phyloP scores from a whole-genome alignment of 2,797 vertebrate genomes.

The Atherinosoma microstoma region DNA sequence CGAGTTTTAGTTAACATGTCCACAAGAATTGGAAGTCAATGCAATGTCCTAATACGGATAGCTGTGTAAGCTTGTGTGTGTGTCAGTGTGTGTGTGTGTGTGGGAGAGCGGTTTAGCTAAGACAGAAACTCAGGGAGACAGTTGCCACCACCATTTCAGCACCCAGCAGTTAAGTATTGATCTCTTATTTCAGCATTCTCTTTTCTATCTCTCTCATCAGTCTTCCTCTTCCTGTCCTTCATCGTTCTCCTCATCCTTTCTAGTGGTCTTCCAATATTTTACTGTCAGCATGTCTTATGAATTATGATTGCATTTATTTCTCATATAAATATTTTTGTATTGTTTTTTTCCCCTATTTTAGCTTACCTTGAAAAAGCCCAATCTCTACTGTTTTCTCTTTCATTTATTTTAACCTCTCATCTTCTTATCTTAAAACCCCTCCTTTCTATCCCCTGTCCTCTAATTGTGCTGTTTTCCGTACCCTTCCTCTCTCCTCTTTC shows the following conservation, averaged over 20 bases:
- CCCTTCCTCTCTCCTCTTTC: conserved; percentile 43
- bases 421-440: neutral
- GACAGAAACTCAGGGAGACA: conserved; percentile 73
- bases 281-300: conserved; percentile 4
- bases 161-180: conserved; percentile 75
- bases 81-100: conserved; percentile 12
- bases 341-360: neutral
- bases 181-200: conserved; percentile 65
- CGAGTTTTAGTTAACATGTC: neutral
- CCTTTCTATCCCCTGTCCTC: neutral
- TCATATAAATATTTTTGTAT: neutral
- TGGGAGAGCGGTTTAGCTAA: conserved; percentile 19
- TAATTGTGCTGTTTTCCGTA: conserved; percentile 21
- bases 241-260: conserved; percentile 2
- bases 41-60: conserved; percentile 6
- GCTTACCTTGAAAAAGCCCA: neutral
- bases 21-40: conserved; percentile 4
- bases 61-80: neutral
- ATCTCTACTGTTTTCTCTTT: neutral
- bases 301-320: neutral
- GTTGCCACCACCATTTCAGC: conserved; percentile 74
- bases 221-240: conserved; percentile 37
- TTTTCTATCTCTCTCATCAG: conserved; percentile 48
- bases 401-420: neutral
- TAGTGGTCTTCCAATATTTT: conserved; percentile 4